These are phyloP conservation scores for Neoscelio sp. DNA, from an alignment of 2,888 invertebrate species.

Conservation along the genomic window DNA sequence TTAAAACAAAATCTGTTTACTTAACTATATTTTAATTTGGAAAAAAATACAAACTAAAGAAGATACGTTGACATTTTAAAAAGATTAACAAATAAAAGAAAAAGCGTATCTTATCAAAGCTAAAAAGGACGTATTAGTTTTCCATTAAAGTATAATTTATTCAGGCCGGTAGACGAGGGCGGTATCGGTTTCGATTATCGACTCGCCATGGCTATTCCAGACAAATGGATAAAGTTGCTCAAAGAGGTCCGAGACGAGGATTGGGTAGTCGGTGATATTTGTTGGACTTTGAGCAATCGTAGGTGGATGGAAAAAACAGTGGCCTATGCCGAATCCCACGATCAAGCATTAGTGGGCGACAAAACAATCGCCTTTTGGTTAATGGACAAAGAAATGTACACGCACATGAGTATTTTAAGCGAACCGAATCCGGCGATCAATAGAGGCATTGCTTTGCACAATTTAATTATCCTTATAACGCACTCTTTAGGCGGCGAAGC, in stretches of 20 bases:
- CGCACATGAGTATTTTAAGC: conserved; percentile 94
- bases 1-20: no score
- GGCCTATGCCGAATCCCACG: conserved; percentile 99
- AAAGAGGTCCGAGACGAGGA: conserved; percentile 94
- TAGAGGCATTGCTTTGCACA: conserved; percentile 98
- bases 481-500: conserved; percentile 98
- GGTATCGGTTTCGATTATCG: conserved; percentile 98
- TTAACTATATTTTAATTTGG: no score
- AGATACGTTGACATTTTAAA: no score
- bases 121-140: no score
- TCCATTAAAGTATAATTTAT: conserved; percentile 1
- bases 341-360: conserved; percentile 99
- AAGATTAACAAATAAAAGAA: no score
- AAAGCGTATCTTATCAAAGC: no score
- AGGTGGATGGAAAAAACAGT: conserved; percentile 98
- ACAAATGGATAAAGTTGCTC: conserved; percentile 98
- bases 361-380: conserved; percentile 99
- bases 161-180: conserved; percentile 95
- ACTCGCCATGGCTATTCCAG: conserved; percentile 99
- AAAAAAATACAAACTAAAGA: no score
- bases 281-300: conserved; percentile 96
- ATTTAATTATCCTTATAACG: conserved; percentile 97
- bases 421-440: conserved; percentile 90
- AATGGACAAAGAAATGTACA: conserved; percentile 99
- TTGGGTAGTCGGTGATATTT: conserved; percentile 96